phyloP scores from a whole-genome alignment of 2,888 invertebrate genomes.

The Dorcus parallelipipedus region DNA sequence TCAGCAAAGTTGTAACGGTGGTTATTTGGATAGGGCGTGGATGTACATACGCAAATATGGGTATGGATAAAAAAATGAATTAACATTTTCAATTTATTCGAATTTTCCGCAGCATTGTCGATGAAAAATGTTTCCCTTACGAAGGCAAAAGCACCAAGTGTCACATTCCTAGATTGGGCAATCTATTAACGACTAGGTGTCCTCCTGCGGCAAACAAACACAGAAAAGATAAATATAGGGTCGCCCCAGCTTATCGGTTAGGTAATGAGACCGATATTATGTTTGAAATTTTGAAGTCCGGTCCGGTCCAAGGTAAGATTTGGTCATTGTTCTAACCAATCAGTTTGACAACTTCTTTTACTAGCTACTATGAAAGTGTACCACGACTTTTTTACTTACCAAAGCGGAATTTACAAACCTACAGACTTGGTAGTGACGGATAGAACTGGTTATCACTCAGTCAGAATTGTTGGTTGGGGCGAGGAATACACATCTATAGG shows the following conservation, averaged over 20 bases:
- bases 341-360: not conserved
- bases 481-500: conserved; percentile 60
- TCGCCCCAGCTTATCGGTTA: conserved; percentile 74
- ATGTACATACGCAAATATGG: conserved; percentile 74
- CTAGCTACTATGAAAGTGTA: conserved; percentile 84
- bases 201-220: conserved; percentile 47
- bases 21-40: conserved; percentile 90
- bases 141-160: conserved; percentile 62
- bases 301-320: conserved; percentile 82
- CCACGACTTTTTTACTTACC: conserved; percentile 91
- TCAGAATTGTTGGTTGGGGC: conserved; percentile 91
- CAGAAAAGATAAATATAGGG: conserved; percentile 64
- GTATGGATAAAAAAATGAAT: conserved; percentile 7
- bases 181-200: conserved; percentile 57
- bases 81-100: not conserved
- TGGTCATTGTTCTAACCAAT: not conserved
- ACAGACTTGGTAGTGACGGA: conserved; percentile 53
- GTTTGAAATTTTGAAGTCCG: conserved; percentile 85
- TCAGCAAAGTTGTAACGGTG: conserved; percentile 81
- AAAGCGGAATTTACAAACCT: conserved; percentile 76
- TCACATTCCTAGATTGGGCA: conserved; percentile 52
- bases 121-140: conserved; percentile 85
- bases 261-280: conserved; percentile 80
- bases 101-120: conserved; percentile 64
- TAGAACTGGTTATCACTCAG: conserved; percentile 79